Evolutionary conservation across 2,888 invertebrate genomes (phyloP).

Genomic region (Athalia circularis): DNA sequence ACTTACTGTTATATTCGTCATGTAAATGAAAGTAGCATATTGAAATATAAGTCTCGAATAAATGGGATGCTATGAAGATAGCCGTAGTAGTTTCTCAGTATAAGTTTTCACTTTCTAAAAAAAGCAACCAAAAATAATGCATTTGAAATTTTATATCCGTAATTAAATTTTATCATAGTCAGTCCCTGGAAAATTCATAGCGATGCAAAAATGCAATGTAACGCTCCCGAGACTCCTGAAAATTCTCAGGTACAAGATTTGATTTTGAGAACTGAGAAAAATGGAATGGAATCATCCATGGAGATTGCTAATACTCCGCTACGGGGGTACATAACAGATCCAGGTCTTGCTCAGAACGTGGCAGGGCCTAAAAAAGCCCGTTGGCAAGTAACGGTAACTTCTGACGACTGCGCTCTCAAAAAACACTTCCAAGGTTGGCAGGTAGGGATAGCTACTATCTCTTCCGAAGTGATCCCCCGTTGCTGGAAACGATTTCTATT

Average conservation of each 20-base stretch:
- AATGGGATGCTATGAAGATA: constrained; percentile 8
- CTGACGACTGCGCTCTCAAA: constrained; percentile 11
- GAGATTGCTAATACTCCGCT: not conserved
- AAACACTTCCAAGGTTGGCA: constrained; percentile 28
- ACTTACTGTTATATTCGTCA: constrained; percentile 37
- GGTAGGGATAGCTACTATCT: not conserved
- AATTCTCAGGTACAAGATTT: not conserved
- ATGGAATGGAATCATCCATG: not conserved
- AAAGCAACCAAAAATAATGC: not conserved
- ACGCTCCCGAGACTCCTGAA: not conserved
- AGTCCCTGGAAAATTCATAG: not conserved
- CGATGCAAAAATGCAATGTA: constrained; percentile 22
- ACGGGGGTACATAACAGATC: constrained; percentile 17
- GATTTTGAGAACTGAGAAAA: not conserved
- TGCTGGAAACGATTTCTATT: not conserved
- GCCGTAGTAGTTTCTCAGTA: not conserved
- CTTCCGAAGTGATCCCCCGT: not conserved
- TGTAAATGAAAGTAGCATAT: constrained; percentile 31
- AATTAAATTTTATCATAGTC: not conserved
- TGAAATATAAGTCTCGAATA: constrained; percentile 4
- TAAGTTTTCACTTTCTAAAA: not conserved
- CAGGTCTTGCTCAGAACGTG: not conserved
- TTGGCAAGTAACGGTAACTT: constrained; percentile 36
- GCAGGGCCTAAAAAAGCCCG: not conserved
- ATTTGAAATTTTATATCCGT: constrained; percentile 1